phyloP scores from a whole-genome alignment of 2,888 invertebrate genomes.

The Trissolcus japonicus region DNA sequence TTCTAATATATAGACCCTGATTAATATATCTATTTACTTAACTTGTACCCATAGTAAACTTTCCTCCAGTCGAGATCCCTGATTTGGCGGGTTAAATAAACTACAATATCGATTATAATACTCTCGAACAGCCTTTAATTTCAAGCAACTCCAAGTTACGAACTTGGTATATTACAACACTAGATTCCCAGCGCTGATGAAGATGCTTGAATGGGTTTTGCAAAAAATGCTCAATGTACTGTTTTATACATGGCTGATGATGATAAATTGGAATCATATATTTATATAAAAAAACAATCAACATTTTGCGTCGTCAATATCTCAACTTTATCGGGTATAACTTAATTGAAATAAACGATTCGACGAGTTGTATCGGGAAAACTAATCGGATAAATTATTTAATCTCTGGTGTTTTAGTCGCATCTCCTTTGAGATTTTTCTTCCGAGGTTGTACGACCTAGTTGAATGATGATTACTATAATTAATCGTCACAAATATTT shows the following conservation, averaged over 20 bases:
- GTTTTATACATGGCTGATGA: background rate
- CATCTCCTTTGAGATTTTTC: conserved; percentile 8
- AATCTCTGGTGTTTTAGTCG: conserved; percentile 12
- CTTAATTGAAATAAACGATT: conserved; percentile 29
- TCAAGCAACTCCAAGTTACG: conserved; percentile 31
- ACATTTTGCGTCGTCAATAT: conserved; percentile 1
- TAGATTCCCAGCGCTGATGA: conserved; percentile 20
- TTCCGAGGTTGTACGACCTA: conserved; percentile 16
- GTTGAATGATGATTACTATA: conserved; percentile 39
- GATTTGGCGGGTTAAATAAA: conserved; percentile 62
- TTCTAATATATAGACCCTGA: conserved; percentile 63
- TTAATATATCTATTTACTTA: conserved; percentile 67
- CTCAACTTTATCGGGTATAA: conserved; percentile 6
- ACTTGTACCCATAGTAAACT: conserved; percentile 69
- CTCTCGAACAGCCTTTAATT: conserved; percentile 46
- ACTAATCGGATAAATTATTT: conserved; percentile 24
- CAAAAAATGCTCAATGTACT: conserved; percentile 19
- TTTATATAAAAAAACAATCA: conserved; percentile 2
- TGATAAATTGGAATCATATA: conserved; percentile 15
- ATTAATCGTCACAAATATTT: conserved; percentile 33
- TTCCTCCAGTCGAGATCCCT: conserved; percentile 42
- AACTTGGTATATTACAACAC: conserved; percentile 16
- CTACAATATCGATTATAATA: conserved; percentile 60
- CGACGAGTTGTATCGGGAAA: conserved; percentile 17
- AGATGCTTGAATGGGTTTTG: conserved; percentile 20